phyloP scores from a whole-genome alignment of 2,113 vertebrate genomes.

The Lophura nycthemera region DNA sequence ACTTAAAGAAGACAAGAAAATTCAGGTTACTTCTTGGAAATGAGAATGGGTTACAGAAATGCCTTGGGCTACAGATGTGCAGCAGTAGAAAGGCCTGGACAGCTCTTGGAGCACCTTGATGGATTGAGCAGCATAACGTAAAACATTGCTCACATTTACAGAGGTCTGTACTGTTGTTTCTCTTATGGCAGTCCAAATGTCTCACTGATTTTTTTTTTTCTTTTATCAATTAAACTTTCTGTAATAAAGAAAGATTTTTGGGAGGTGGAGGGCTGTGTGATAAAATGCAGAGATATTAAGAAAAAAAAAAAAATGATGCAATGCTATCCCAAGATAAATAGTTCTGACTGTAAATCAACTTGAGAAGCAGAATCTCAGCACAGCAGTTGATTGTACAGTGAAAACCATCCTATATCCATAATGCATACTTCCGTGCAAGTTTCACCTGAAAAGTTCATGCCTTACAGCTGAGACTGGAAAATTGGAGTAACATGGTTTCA shows the following conservation, averaged over 20 bases:
- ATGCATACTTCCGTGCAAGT: background rate
- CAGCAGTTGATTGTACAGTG: background rate
- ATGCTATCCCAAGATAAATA: background rate
- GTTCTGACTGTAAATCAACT: background rate
- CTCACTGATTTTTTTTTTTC: background rate
- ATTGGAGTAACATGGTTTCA: background rate
- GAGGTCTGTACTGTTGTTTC: background rate
- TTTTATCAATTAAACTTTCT: background rate
- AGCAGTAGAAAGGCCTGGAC: background rate
- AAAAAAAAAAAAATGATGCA: background rate
- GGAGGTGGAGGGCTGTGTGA: background rate
- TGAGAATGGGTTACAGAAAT: background rate
- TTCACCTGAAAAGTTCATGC: background rate
- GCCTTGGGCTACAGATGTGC: background rate
- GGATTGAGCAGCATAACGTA: background rate
- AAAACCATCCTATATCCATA: background rate
- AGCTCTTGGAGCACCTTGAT: background rate
- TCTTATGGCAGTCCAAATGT: background rate
- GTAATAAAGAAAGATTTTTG: background rate
- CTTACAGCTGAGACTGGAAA: background rate
- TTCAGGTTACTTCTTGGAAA: background rate
- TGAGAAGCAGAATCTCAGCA: background rate
- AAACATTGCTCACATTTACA: background rate
- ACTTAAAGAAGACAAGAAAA: background rate
- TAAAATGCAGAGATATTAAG: background rate